Conservation (phyloP, 2,113 vertebrate genomes). For the Daboia siamensis region DNA sequence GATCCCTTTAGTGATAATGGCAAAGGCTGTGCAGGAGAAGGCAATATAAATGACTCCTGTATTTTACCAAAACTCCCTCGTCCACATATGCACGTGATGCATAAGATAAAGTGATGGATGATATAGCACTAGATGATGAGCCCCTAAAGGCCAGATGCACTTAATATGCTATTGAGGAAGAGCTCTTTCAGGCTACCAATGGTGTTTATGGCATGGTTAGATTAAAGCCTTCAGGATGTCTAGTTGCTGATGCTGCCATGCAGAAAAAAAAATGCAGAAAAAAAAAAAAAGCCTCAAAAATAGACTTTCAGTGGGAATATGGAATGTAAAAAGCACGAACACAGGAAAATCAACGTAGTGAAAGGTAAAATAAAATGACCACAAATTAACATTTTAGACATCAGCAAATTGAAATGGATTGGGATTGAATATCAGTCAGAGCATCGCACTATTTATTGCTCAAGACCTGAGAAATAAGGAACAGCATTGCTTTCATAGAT, state of each 20-base stretch:
- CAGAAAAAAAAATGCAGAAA: background rate
- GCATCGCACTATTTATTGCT: background rate
- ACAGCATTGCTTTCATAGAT: background rate
- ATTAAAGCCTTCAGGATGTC: background rate
- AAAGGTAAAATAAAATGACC: background rate
- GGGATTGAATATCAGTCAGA: background rate
- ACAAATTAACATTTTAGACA: background rate
- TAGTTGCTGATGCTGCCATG: background rate
- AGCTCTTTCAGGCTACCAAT: background rate
- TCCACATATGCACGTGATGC: background rate
- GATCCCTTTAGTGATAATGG: background rate
- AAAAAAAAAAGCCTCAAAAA: background rate
- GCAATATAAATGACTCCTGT: background rate
- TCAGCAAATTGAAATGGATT: background rate
- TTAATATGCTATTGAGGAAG: background rate
- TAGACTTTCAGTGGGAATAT: background rate
- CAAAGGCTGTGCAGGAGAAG: background rate
- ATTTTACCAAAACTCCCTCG: background rate
- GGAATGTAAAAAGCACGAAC: background rate
- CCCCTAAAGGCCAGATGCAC: background rate
- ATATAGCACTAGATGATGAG: background rate
- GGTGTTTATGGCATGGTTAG: background rate
- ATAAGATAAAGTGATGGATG: background rate
- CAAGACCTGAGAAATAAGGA: background rate
- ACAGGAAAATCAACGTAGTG: background rate